Conservation (phyloP, 1,140 invertebrate species). For the Drosophila kohkoa region DNA sequence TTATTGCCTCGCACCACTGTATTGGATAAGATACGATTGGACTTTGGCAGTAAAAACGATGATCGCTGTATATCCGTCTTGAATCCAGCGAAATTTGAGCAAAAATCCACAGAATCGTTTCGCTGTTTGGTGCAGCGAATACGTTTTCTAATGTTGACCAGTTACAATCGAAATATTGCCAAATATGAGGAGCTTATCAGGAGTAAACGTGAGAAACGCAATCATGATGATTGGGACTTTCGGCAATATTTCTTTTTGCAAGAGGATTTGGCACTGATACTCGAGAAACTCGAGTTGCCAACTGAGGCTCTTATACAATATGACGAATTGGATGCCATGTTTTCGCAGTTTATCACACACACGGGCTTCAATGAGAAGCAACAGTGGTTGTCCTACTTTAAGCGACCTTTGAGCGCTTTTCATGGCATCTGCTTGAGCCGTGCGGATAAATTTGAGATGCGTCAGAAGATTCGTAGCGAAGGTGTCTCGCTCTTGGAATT, state of each 20-base stretch:
- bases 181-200: constrained; percentile 97
- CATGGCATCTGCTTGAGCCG: constrained; percentile 91
- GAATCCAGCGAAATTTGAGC: constrained; percentile 95
- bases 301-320: constrained; percentile 98
- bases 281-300: constrained; percentile 96
- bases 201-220: constrained; percentile 94
- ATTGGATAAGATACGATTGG: constrained; percentile 96
- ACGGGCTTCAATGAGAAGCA: constrained; percentile 93
- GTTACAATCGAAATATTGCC: constrained; percentile 93
- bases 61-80: constrained; percentile 95
- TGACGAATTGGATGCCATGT: constrained; percentile 98
- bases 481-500: constrained; percentile 93
- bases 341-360: constrained; percentile 98
- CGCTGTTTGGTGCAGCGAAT: constrained; percentile 92
- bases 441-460: constrained; percentile 88
- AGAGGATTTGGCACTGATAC: constrained; percentile 97
- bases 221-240: constrained; percentile 97
- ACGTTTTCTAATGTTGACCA: constrained; percentile 92
- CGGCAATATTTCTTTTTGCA: constrained; percentile 96
- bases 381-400: constrained; percentile 92
- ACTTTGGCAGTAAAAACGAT: constrained; percentile 96
- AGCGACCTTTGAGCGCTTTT: constrained; percentile 92
- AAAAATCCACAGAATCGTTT: constrained; percentile 95
- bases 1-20: constrained; percentile 96
- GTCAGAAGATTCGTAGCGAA: constrained; percentile 89